A percentile compares a stretch with the other conserved stretches of the same genome.
phyloP scores from a whole-genome alignment of 2,113 vertebrate species.

The Tachysurus fulvidraco region DNA sequence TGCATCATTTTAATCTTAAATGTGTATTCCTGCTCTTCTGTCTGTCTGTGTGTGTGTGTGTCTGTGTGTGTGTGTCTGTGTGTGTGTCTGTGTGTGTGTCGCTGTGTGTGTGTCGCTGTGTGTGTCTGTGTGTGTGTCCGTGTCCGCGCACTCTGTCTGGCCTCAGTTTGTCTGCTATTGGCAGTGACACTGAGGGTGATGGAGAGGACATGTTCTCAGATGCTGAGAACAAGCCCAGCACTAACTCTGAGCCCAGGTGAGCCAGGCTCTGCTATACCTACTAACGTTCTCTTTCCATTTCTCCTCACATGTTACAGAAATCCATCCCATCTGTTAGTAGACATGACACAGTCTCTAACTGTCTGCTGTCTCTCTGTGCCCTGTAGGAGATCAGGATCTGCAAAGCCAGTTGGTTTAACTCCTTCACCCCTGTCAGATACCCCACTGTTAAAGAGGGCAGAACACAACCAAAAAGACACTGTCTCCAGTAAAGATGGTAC shows the following conservation, averaged over 20 bases:
- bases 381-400: constrained; percentile 75
- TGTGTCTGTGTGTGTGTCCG: too few species aligned
- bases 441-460: constrained; percentile 61
- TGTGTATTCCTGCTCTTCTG: background rate
- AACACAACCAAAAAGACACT: constrained; percentile 64
- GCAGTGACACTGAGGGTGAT: constrained; percentile 56
- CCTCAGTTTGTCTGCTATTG: constrained; percentile 62
- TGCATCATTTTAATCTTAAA: constrained; percentile 17
- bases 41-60: background rate
- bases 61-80: background rate
- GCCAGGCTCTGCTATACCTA: constrained; percentile 45
- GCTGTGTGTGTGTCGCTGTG: background rate
- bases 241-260: constrained; percentile 61
- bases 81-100: background rate
- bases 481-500: constrained; percentile 74
- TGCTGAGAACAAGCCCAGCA: constrained; percentile 44
- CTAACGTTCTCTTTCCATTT: background rate
- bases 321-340: background rate
- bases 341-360: background rate
- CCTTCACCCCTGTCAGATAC: constrained; percentile 66
- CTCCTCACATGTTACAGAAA: background rate
- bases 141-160: constrained; percentile 35
- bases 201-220: constrained; percentile 44
- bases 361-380: background rate
- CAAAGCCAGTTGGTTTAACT: constrained; percentile 64